Base-by-base conservation (phyloP, 2,797 vertebrate species). In the Chiroxiphia lanceolata region DNA sequence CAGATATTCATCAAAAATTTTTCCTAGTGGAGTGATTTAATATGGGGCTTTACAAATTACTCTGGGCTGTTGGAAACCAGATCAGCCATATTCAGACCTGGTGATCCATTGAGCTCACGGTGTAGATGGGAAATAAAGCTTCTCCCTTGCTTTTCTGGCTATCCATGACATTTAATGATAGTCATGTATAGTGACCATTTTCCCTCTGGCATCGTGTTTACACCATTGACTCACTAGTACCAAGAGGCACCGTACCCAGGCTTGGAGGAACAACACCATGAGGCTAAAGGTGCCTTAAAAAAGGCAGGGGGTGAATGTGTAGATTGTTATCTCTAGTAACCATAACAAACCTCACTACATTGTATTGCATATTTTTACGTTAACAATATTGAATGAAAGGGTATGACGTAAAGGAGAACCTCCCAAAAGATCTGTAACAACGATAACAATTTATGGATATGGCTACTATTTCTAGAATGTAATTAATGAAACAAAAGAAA, bases 291-390 rank as follows among this genome's bases (percentile, higher is more conserved):
- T 83, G 40, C 64, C 57, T 87, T 54, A 26, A 79, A 88, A 88
- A 85, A 83, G 17, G 61, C 33, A 42, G 44, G 47, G 38, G 31
- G 10, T 61, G 65, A 90, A 70, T 48, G 68, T 74, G 79, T 86
- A 91, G 84, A 93, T 95, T 76, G 68, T 77, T 93, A 89, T 91
- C 93, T 89, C 50, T 21, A 67, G 83, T 90, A 94, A 90, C 88
- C 70, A 38, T 76, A 90, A 78, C 59, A 82, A 95, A 85, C 22
- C 79, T 89, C 38, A 31, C 79, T 54, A 44, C 87, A 75, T 51
- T 89, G 59, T 72, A 36, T 47, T 83, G 75, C 33, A 4, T 67
- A 44, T 91, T 95, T 94, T 92, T 69, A 56, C 5, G 0, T 91
- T 71, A 93, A 81, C 69, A 91, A 38, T 76, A 60, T 54, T 79